These are phyloP conservation scores for Cantharis lateralis DNA, from an alignment of 2,888 invertebrate genomes.

Conservation along the genomic window DNA sequence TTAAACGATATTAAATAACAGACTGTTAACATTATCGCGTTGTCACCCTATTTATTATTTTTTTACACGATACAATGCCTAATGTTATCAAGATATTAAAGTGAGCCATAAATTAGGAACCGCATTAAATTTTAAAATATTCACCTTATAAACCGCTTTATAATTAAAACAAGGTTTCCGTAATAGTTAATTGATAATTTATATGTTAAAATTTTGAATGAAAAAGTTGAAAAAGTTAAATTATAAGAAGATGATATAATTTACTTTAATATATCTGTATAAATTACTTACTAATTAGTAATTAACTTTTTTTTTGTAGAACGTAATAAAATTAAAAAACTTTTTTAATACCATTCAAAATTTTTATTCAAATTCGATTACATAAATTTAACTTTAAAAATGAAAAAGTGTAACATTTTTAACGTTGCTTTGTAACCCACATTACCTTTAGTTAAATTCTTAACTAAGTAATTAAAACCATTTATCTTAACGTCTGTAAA, in stretches of 20 bases:
- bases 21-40: neutral
- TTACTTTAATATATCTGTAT: neutral
- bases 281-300: neutral
- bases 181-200: neutral
- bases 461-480: constrained; percentile 15
- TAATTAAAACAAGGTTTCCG: neutral
- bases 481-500: constrained; percentile 13
- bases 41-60: neutral
- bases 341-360: neutral
- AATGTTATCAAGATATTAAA: neutral
- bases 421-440: neutral
- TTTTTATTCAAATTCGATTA: neutral
- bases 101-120: neutral
- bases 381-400: neutral
- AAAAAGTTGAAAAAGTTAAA: neutral
- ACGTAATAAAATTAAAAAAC: neutral
- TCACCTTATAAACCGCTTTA: neutral
- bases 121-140: neutral
- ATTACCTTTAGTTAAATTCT: constrained; percentile 11
- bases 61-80: neutral
- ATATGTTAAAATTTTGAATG: neutral
- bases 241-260: neutral
- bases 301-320: neutral
- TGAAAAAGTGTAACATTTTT: neutral
- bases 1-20: too few relatives aligned